Percentiles rank a stretch among this genome's conserved stretches.
Conservation (phyloP, 2,888 invertebrate species). For the Micropterix aruncella region DNA sequence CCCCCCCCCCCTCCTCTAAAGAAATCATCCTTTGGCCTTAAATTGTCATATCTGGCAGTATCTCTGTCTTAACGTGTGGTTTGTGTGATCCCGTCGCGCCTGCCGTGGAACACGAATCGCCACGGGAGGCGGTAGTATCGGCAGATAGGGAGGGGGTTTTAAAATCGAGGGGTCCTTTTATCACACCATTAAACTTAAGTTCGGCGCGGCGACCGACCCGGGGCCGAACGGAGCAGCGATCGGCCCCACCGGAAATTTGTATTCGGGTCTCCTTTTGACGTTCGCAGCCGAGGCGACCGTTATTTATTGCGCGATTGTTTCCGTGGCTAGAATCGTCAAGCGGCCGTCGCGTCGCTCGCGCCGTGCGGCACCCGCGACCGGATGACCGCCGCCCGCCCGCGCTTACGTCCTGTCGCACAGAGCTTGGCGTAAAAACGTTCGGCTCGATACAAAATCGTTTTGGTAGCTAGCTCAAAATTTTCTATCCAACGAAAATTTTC, state of each 20-base stretch:
- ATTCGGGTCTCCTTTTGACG: conserved; percentile 10
- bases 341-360: conserved; percentile 4
- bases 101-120: too few species aligned
- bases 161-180: neutral
- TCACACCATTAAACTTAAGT: conserved; percentile 1
- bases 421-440: too few species aligned
- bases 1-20: too few species aligned
- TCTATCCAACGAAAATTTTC: too few species aligned
- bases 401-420: too few species aligned
- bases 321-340: conserved; percentile 12
- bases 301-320: conserved; percentile 13
- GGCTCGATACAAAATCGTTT: too few species aligned
- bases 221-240: neutral
- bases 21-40: too few species aligned
- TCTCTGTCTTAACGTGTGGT: too few species aligned
- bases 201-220: neutral
- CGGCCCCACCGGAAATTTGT: conserved; percentile 8
- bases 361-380: neutral
- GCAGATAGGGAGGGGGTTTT: neutral
- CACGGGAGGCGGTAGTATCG: neutral
- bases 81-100: too few species aligned
- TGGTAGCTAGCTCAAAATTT: too few species aligned
- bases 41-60: too few species aligned
- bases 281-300: conserved; percentile 10
- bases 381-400: too few species aligned